Percentiles rank a stretch among this genome's conserved stretches.
phyloP scores from a whole-genome alignment of 2,888 invertebrate genomes.

The Synanthedon tipuliformis region DNA sequence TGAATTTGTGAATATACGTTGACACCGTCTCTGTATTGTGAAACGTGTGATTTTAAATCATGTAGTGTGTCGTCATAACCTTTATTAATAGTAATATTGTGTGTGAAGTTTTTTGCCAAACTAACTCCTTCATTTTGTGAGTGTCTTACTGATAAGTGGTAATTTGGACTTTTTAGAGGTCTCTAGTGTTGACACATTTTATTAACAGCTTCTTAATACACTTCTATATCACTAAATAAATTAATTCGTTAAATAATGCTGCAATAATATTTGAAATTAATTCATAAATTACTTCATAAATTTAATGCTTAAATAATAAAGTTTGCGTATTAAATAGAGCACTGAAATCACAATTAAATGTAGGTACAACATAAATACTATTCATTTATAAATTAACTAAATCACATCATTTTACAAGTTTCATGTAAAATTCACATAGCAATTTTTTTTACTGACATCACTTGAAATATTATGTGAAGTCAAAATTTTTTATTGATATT shows the following conservation, averaged over 20 bases:
- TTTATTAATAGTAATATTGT: neutral
- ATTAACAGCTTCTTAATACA: neutral
- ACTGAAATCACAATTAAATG: neutral
- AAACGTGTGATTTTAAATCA: neutral
- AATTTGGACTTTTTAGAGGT: neutral
- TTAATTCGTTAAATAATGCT: too few species aligned
- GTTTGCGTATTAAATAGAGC: neutral
- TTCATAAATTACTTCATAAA: neutral
- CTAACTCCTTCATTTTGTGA: neutral
- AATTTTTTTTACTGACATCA: constrained; percentile 14
- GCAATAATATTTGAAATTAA: neutral
- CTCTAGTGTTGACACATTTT: neutral
- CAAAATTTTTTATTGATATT: constrained; percentile 2
- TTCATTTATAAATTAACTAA: neutral
- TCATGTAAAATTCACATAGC: neutral
- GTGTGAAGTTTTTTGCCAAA: neutral
- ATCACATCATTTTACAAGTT: neutral
- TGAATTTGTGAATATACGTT: neutral
- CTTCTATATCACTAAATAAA: neutral
- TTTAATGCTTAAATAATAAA: neutral
- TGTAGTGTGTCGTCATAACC: neutral
- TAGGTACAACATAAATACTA: neutral
- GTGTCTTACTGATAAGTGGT: neutral
- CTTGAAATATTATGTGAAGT: constrained; percentile 16
- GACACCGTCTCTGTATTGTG: neutral